A percentile compares a stretch with the other conserved stretches of the same genome.
These are phyloP conservation scores for Psettodes erumei DNA, from an alignment of 2,113 vertebrate species.

Conservation along the genomic window DNA sequence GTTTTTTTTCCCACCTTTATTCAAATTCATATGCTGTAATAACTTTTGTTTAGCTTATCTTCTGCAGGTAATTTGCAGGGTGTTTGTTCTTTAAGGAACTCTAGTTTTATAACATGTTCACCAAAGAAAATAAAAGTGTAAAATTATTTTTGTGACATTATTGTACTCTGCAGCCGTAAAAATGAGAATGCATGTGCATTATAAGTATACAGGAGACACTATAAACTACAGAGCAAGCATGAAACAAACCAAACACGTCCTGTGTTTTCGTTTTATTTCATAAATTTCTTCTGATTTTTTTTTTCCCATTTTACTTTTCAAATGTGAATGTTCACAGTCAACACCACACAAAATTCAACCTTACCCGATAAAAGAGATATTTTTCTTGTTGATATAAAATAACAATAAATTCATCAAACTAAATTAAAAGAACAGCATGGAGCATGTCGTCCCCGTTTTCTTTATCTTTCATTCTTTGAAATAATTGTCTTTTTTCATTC, in stretches of 20 bases:
- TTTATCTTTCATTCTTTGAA: constrained; percentile 64
- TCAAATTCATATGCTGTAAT: constrained; percentile 47
- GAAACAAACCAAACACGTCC: constrained; percentile 54
- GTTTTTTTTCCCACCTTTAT: neutral
- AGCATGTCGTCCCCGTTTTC: constrained; percentile 70
- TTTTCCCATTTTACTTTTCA: constrained; percentile 77
- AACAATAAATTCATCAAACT: constrained; percentile 78
- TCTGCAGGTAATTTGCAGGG: constrained; percentile 15
- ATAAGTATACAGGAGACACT: neutral
- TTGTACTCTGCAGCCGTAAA: constrained; percentile 14
- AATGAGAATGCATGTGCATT: neutral
- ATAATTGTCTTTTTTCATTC: constrained; percentile 60
- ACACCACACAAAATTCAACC: constrained; percentile 81
- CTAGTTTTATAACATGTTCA: constrained; percentile 14
- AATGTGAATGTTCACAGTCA: constrained; percentile 84
- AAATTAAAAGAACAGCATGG: constrained; percentile 82
- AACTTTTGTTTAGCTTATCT: constrained; percentile 15
- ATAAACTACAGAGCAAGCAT: constrained; percentile 42
- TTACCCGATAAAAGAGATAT: constrained; percentile 77
- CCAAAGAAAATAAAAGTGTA: constrained; percentile 44
- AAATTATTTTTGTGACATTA: constrained; percentile 31
- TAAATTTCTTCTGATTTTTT: constrained; percentile 78
- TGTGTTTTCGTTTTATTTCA: constrained; percentile 80
- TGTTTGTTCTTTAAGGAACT: constrained; percentile 10
- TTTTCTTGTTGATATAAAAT: constrained; percentile 82